Evolutionary conservation across 1,140 invertebrate species (phyloP), one percentile per base, ranked within the genome.

Genomic region (Drosophila orena): DNA sequence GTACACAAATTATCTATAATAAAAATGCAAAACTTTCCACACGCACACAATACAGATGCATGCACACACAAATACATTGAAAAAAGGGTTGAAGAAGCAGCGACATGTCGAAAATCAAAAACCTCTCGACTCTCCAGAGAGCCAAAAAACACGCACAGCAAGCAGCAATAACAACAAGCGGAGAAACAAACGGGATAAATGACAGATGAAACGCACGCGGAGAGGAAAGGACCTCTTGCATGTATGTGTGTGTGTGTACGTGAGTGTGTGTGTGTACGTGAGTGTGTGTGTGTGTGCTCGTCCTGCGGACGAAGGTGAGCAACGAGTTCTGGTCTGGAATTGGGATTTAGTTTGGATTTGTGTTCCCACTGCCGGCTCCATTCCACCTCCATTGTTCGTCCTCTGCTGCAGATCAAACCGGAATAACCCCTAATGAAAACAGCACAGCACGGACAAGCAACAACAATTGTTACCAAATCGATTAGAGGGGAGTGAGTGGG

Each of bases 1-100:
- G 83, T 88, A 89, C 76, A 88, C 79, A 89, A 89, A 88, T 88
- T 88, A 88, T 88, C 83, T 88, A 88, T 88, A 88, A 88, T 88
- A 88, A 88, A 88, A 89, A 88, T 88, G 83, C 84, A 88, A 88
- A 88, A 89, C 79, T 89, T 89, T 70, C 44, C 66, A 56, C 37
- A 73, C 64, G n/a, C 62, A 53, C 22, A 44, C 42, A 44, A 53
- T 34, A 68, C 20, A 52, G n/a, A 34, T 15, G 52, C 4, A 47
- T 24, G 47, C 3, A 37, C 20, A 46, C 20, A 46, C 11, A 27
- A 53, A 42, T 65, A 40, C 53, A 57, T 58, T 68, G 30, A 81
- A 88, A 86, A 89, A 50, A 89, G 83, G 84, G 84, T 88, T 83
- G 79, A 79, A 71, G 60, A 78, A 83, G 42, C 42, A 44, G 59